Conservation (phyloP, 30 jellyfish, hydroid and myxozoan species). For the Turritopsis rubra region DNA sequence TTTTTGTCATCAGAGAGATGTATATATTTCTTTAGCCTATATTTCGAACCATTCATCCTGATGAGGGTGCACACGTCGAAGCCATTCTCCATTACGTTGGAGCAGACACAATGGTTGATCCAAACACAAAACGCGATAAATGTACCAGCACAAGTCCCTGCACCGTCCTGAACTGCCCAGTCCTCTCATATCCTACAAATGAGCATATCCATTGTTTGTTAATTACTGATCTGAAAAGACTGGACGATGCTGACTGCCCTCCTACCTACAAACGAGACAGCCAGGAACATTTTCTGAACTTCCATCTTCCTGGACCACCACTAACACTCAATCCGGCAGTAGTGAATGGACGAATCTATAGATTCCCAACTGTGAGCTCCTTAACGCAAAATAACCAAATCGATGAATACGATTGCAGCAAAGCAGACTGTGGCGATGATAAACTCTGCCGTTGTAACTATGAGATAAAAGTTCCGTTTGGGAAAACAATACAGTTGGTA, state of each 20-base stretch:
- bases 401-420: constrained; percentile 75
- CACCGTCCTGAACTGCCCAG: constrained; percentile 77
- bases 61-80: constrained; percentile 30
- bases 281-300: constrained; percentile 64
- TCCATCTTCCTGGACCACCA: constrained; percentile 66
- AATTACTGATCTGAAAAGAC: constrained; percentile 48
- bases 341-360: constrained; percentile 74
- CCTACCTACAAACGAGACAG: constrained; percentile 53
- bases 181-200: constrained; percentile 63
- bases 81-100: constrained; percentile 76
- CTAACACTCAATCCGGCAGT: constrained; percentile 70
- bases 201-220: constrained; percentile 41
- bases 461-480: constrained; percentile 55
- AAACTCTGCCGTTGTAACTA: constrained; percentile 70
- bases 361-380: constrained; percentile 75
- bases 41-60: neutral
- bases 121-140: constrained; percentile 42
- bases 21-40: neutral
- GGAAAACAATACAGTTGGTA: constrained; percentile 78
- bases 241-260: constrained; percentile 44
- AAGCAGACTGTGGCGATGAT: constrained; percentile 77
- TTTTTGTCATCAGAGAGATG: neutral
- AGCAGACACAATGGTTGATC: constrained; percentile 51
- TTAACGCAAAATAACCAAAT: constrained; percentile 69
- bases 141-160: constrained; percentile 44